These are phyloP conservation scores for Leptodactylus fuscus DNA, from an alignment of 2,113 vertebrate genomes.

Conservation along the genomic window DNA sequence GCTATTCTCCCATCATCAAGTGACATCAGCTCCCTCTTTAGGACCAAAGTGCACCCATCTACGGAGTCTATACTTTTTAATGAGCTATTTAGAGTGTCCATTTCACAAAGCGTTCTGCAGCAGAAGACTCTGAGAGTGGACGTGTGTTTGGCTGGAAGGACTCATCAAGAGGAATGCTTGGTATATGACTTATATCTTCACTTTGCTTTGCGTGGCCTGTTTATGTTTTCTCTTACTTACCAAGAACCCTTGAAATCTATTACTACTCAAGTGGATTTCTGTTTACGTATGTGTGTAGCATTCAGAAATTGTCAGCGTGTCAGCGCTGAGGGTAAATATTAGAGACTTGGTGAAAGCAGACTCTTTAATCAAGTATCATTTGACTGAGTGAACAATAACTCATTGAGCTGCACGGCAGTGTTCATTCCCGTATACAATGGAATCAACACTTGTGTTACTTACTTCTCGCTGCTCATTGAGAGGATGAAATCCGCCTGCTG, in stretches of 20 bases:
- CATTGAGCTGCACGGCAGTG: neutral
- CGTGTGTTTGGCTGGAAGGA: conserved; percentile 73
- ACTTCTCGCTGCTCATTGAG: neutral
- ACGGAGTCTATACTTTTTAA: conserved; percentile 71
- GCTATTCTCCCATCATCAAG: conserved; percentile 79
- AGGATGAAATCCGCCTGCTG: neutral
- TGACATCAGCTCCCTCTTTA: conserved; percentile 81
- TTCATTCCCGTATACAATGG: conserved; percentile 11
- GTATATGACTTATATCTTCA: conserved; percentile 64
- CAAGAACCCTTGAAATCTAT: conserved; percentile 37
- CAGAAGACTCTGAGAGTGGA: conserved; percentile 81
- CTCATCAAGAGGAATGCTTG: conserved; percentile 76
- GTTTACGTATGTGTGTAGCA: neutral
- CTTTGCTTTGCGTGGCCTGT: neutral
- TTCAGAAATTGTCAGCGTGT: conserved; percentile 1
- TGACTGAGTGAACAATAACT: neutral
- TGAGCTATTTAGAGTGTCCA: conserved; percentile 77
- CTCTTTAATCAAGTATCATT: conserved; percentile 34
- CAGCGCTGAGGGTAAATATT: conserved; percentile 12
- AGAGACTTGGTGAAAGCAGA: conserved; percentile 22
- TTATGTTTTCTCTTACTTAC: conserved; percentile 1
- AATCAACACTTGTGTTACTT: conserved; percentile 1
- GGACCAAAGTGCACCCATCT: conserved; percentile 78
- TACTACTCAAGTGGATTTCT: conserved; percentile 3
- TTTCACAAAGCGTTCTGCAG: conserved; percentile 71